phyloP scores from a whole-genome alignment of 2,888 invertebrate species.

The Keiferia lycopersicella region DNA sequence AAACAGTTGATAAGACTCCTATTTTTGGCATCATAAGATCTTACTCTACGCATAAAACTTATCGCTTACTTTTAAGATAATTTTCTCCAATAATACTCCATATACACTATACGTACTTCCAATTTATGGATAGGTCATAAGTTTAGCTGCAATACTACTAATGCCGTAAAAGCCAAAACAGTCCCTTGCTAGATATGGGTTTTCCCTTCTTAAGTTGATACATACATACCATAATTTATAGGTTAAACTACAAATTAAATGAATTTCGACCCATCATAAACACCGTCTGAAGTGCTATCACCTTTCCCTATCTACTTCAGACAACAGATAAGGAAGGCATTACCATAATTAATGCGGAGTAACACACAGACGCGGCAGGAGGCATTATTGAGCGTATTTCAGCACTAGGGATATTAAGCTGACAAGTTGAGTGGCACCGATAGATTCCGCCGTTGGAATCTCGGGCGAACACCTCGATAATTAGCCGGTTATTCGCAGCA shows the following conservation, averaged over 20 bases:
- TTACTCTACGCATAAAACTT: background rate
- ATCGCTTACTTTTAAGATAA: background rate
- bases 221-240: no score
- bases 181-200: no score
- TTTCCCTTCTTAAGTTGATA: no score
- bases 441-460: conserved; percentile 51
- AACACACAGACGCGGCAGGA: conserved; percentile 33
- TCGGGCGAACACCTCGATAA: conserved; percentile 68
- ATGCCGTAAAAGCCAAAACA: no score
- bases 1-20: no score
- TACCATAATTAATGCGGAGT: conserved; percentile 42
- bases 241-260: background rate
- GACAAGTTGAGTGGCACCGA: conserved; percentile 56
- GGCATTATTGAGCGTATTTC: conserved; percentile 5
- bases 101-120: no score
- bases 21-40: no score
- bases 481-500: conserved; percentile 72
- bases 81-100: background rate
- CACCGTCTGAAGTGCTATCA: background rate
- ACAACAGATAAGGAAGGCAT: conserved; percentile 29
- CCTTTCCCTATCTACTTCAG: conserved; percentile 7
- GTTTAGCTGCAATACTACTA: no score
- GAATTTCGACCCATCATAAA: background rate
- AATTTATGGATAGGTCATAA: no score
- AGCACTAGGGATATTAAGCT: conserved; percentile 50